A percentile compares a stretch with the other conserved stretches of the same genome.
These are phyloP conservation scores for Meganola albula DNA, from an alignment of 2,888 invertebrate species.

Conservation along the genomic window DNA sequence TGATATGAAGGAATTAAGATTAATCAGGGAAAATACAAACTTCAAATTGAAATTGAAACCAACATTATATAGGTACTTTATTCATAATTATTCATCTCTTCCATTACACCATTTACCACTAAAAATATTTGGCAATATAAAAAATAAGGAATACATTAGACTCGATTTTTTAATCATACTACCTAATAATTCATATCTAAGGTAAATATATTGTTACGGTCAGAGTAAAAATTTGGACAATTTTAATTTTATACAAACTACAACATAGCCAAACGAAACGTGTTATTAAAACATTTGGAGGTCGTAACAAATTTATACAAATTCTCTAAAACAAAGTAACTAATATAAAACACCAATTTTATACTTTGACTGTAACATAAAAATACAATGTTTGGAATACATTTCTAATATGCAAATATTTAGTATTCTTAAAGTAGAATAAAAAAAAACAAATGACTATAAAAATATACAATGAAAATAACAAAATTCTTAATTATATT, in stretches of 20 bases:
- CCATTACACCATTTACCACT: slow-evolving; percentile 65
- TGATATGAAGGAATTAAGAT: too few relatives aligned
- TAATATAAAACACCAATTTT: slow-evolving; percentile 29
- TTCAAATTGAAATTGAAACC: slow-evolving; percentile 53
- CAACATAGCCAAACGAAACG: slow-evolving; percentile 20
- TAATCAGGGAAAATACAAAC: too few relatives aligned
- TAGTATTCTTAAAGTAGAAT: slow-evolving; percentile 31
- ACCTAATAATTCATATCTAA: slow-evolving; percentile 55
- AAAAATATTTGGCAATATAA: slow-evolving; percentile 76
- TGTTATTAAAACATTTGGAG: slow-evolving; percentile 10
- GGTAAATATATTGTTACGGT: slow-evolving; percentile 41
- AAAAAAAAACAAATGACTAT: slow-evolving; percentile 56
- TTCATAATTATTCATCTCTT: slow-evolving; percentile 56
- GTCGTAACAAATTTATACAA: slow-evolving; percentile 13
- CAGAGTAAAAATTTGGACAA: slow-evolving; percentile 38
- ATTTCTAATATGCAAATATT: slow-evolving; percentile 42
- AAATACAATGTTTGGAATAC: slow-evolving; percentile 44
- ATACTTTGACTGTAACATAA: slow-evolving; percentile 48
- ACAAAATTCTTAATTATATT: slow-evolving; percentile 38
- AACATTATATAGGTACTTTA: slow-evolving; percentile 67
- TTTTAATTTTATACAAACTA: slow-evolving; percentile 23
- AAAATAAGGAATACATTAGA: slow-evolving; percentile 73
- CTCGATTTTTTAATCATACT: slow-evolving; percentile 63
- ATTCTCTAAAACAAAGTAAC: slow-evolving; percentile 12
- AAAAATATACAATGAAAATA: slow-evolving; percentile 55